A percentile compares a stretch with the other conserved stretches of the same genome.
phyloP scores from a whole-genome alignment of 1,140 invertebrate species.

The Atopsyche davidsoni region DNA sequence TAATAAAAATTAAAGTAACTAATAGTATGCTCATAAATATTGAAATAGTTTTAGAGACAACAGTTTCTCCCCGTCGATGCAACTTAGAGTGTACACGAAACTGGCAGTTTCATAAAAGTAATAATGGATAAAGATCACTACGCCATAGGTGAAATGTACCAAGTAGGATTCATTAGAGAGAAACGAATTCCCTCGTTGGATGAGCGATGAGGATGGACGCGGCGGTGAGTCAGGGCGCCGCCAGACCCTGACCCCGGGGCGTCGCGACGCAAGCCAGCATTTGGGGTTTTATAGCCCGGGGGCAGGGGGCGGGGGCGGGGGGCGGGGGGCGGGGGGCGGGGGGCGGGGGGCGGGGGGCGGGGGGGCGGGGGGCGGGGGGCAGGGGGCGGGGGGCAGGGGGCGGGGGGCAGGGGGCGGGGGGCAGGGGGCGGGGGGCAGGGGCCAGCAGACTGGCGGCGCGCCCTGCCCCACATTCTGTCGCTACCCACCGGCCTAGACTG shows the following conservation, averaged over 20 bases:
- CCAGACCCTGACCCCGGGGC: background rate
- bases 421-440: constrained; percentile 16
- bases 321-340: constrained; percentile 11
- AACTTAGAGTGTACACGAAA: too few species aligned
- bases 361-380: background rate
- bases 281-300: constrained; percentile 7
- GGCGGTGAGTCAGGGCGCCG: background rate
- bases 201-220: background rate
- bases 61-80: too few species aligned
- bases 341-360: constrained; percentile 7
- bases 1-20: too few species aligned
- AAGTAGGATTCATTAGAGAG: too few species aligned
- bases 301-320: background rate
- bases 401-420: constrained; percentile 1
- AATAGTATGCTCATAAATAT: too few species aligned
- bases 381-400: background rate
- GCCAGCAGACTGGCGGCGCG: constrained; percentile 7
- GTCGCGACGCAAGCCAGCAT: constrained; percentile 2
- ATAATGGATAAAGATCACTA: too few species aligned
- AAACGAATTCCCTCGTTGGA: background rate
- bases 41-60: too few species aligned
- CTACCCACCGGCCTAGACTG: constrained; percentile 11
- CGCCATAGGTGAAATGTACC: too few species aligned
- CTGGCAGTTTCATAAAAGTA: too few species aligned
- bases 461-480: constrained; percentile 11